Evolutionary conservation across 2,888 invertebrate genomes (phyloP).

Genomic region (Cosmopolites sordidus): DNA sequence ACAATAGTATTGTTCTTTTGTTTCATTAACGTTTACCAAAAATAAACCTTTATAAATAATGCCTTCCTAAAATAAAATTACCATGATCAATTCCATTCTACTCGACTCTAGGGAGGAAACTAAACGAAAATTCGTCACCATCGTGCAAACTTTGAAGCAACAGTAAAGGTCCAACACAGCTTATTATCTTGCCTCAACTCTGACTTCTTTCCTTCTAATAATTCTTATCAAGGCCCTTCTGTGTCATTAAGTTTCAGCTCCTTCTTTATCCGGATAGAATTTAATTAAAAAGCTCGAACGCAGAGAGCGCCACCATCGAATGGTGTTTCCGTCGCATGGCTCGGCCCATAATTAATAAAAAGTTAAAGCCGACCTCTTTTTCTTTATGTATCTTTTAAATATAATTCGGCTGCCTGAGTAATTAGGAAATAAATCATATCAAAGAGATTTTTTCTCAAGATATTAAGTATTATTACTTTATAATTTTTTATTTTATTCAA

Average conservation of each 20-base stretch:
- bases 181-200: conserved; percentile 17
- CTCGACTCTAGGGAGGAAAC: not conserved
- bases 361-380: not conserved
- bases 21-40: too few relatives aligned
- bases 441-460: too few relatives aligned
- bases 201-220: conserved; percentile 11
- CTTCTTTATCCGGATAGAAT: conserved; percentile 14
- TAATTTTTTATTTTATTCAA: too few relatives aligned
- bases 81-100: not conserved
- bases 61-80: not conserved
- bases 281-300: conserved; percentile 12
- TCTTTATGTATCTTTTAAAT: too few relatives aligned
- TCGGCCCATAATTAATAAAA: conserved; percentile 1
- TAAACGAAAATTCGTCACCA: not conserved
- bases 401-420: too few relatives aligned
- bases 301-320: not conserved
- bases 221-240: conserved; percentile 17
- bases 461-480: too few relatives aligned
- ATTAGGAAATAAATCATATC: too few relatives aligned
- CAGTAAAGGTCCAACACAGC: conserved; percentile 14
- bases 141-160: not conserved
- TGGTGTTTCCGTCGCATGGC: not conserved
- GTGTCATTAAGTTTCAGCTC: conserved; percentile 18
- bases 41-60: too few relatives aligned
- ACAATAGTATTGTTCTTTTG: too few relatives aligned